These are phyloP conservation scores for Bombylius discolor DNA, from an alignment of 2,888 invertebrate species.

Conservation along the genomic window DNA sequence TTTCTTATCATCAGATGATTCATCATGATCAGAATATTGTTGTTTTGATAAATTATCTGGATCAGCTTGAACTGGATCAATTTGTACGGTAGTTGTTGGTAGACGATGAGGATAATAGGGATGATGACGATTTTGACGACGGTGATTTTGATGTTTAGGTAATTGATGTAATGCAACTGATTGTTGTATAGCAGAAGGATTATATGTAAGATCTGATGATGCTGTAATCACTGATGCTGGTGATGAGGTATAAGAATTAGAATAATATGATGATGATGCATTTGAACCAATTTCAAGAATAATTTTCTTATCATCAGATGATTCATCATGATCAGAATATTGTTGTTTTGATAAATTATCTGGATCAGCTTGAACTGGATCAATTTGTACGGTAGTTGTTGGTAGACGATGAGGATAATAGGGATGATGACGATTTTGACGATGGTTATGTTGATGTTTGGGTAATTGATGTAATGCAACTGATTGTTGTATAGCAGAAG, in stretches of 20 bases:
- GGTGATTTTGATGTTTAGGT: no score
- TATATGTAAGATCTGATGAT: not conserved
- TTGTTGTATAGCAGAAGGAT: not conserved
- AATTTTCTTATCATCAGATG: conserved; percentile 32
- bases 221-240: not conserved
- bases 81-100: not conserved
- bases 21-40: conserved; percentile 28
- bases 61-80: not conserved
- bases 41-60: conserved; percentile 23
- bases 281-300: conserved; percentile 40
- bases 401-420: not conserved
- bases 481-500: not conserved
- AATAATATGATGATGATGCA: not conserved
- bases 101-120: not conserved
- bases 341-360: not conserved
- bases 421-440: no score
- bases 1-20: conserved; percentile 30
- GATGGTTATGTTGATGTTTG: no score
- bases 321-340: conserved; percentile 30
- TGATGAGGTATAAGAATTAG: not conserved
- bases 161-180: not conserved
- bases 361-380: not conserved
- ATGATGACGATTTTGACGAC: not conserved
- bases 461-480: not conserved
- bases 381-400: not conserved